Conservation (phyloP, 2,797 vertebrate genomes). For the Coregonus sp. region DNA sequence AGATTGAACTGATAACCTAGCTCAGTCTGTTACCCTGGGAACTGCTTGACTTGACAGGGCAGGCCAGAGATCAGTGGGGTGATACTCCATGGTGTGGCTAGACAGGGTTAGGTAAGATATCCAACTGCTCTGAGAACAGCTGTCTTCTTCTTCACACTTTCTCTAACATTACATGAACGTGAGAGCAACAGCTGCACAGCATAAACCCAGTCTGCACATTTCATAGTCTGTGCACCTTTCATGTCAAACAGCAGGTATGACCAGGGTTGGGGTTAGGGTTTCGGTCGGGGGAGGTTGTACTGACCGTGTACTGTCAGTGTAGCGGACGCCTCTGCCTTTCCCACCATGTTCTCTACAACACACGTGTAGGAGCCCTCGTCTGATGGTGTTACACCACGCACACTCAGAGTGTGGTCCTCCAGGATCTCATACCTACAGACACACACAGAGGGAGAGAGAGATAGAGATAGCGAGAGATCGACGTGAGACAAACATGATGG, state of each 20-base stretch:
- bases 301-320: slow-evolving; percentile 94
- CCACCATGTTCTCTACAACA: slow-evolving; percentile 98
- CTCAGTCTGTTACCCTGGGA: slow-evolving; percentile 8
- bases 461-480: background rate
- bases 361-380: slow-evolving; percentile 96
- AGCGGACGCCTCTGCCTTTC: slow-evolving; percentile 93
- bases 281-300: slow-evolving; percentile 36
- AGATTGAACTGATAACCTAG: background rate
- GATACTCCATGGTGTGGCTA: slow-evolving; percentile 40
- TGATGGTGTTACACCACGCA: slow-evolving; percentile 85
- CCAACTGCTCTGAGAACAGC: slow-evolving; percentile 19
- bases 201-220: background rate
- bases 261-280: background rate
- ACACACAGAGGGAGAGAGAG: slow-evolving; percentile 13
- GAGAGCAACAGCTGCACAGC: background rate
- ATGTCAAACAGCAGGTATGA: background rate
- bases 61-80: slow-evolving; percentile 29
- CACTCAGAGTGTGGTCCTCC: slow-evolving; percentile 94
- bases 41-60: slow-evolving; percentile 15
- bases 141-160: slow-evolving; percentile 19
- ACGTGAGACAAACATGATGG: background rate
- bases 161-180: slow-evolving; percentile 17
- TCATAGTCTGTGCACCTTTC: background rate
- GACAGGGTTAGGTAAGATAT: slow-evolving; percentile 22
- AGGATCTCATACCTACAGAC: slow-evolving; percentile 87